These are phyloP conservation scores for Kryptolebias marmoratus DNA, from an alignment of 2,113 vertebrate species.

Conservation along the genomic window DNA sequence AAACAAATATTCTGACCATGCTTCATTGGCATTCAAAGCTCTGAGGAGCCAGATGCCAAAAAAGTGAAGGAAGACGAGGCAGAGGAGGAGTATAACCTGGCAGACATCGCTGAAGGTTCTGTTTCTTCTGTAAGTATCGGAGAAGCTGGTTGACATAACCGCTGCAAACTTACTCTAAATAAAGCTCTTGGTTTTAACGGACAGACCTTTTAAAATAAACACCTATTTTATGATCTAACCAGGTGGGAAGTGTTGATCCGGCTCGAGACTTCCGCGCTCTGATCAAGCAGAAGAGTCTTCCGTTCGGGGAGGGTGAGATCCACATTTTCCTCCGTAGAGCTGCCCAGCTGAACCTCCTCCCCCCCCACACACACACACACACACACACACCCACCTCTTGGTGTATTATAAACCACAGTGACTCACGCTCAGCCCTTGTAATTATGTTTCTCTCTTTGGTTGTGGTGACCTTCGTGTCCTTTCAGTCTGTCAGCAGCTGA, in stretches of 20 bases:
- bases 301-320: constrained; percentile 88
- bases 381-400: neutral
- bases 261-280: constrained; percentile 86
- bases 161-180: neutral
- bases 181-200: constrained; percentile 15
- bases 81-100: constrained; percentile 82
- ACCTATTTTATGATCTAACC: constrained; percentile 42
- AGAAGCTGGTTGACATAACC: neutral
- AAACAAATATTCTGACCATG: neutral
- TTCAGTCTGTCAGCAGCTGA: constrained; percentile 90
- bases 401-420: constrained; percentile 3
- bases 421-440: constrained; percentile 31
- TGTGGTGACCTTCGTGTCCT: constrained; percentile 62
- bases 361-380: too few species aligned
- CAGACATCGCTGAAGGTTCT: constrained; percentile 84
- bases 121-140: constrained; percentile 85
- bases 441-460: constrained; percentile 55
- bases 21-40: constrained; percentile 58
- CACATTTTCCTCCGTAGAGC: neutral
- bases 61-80: constrained; percentile 82
- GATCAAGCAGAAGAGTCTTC: constrained; percentile 84
- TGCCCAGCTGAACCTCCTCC: too few species aligned
- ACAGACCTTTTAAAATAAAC: constrained; percentile 1
- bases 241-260: constrained; percentile 95
- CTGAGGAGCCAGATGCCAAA: constrained; percentile 80